Conservation (phyloP, 2,797 vertebrate genomes). For the Propithecus perrieri region DNA sequence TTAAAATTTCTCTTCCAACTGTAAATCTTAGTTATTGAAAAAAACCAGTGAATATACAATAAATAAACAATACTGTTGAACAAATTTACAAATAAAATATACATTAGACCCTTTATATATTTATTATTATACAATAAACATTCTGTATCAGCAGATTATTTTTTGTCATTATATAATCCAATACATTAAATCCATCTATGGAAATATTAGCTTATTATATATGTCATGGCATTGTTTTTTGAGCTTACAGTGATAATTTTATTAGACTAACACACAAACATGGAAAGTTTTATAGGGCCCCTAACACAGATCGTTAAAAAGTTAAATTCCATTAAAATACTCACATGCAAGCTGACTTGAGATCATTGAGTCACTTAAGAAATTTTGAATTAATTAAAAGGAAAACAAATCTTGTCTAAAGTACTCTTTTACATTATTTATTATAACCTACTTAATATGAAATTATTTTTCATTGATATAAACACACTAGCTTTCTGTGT, state of each 20-base stretch:
- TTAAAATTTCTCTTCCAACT: slow-evolving; percentile 6
- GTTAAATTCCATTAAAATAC: not conserved
- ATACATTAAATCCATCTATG: not conserved
- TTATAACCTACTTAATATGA: not conserved
- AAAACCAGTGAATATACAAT: not conserved
- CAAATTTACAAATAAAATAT: not conserved
- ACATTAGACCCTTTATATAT: not conserved
- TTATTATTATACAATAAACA: not conserved
- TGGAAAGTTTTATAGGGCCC: slow-evolving; percentile 1
- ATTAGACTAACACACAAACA: slow-evolving; percentile 9
- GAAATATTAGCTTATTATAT: slow-evolving; percentile 1
- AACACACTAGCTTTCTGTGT: not conserved
- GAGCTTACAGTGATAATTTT: slow-evolving; percentile 29
- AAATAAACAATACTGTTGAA: not conserved
- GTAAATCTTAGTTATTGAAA: not conserved
- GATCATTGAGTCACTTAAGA: not conserved
- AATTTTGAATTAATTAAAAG: not conserved
- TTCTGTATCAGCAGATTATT: not conserved
- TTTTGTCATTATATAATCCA: not conserved
- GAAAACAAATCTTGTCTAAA: not conserved
- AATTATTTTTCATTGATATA: not conserved
- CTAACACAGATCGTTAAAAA: not conserved
- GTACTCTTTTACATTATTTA: not conserved
- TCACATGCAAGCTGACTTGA: not conserved
- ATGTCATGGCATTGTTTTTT: not conserved